Evolutionary conservation across 1,140 invertebrate species (phyloP).

Genomic region (Caenorhabditis briggsae): DNA sequence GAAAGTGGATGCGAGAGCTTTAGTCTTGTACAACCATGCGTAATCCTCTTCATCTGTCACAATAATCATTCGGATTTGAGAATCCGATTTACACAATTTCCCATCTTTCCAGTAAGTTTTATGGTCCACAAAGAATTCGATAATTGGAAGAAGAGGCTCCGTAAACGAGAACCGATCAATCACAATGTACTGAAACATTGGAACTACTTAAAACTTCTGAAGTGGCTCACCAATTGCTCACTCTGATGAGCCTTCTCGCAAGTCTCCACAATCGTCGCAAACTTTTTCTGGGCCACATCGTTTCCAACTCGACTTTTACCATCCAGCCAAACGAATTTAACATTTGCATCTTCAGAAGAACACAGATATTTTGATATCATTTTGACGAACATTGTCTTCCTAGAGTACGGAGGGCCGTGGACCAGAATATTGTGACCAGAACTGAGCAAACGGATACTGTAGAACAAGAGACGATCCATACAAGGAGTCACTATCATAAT

Average conservation of each 20-base stretch:
- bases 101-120: constrained; percentile 53
- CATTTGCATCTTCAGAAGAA: not conserved
- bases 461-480: constrained; percentile 58
- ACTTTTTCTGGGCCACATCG: constrained; percentile 40
- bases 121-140: constrained; percentile 57
- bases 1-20: constrained; percentile 12
- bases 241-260: constrained; percentile 32
- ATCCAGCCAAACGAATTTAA: constrained; percentile 29
- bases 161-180: constrained; percentile 53
- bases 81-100: constrained; percentile 38
- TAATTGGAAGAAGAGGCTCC: constrained; percentile 57
- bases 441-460: constrained; percentile 24
- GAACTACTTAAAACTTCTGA: no score
- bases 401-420: constrained; percentile 46
- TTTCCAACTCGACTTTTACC: constrained; percentile 48
- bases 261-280: constrained; percentile 28
- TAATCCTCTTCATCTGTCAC: constrained; percentile 24
- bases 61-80: constrained; percentile 37
- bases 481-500: constrained; percentile 58
- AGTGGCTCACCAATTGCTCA: constrained; percentile 6
- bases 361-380: constrained; percentile 28
- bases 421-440: constrained; percentile 58
- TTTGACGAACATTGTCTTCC: constrained; percentile 59
- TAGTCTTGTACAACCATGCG: constrained; percentile 18
- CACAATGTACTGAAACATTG: constrained; percentile 54